Evolutionary conservation across 2,888 invertebrate species (phyloP), one percentile per base, ranked within the genome.

Genomic region (Latheticus oryzae): DNA sequence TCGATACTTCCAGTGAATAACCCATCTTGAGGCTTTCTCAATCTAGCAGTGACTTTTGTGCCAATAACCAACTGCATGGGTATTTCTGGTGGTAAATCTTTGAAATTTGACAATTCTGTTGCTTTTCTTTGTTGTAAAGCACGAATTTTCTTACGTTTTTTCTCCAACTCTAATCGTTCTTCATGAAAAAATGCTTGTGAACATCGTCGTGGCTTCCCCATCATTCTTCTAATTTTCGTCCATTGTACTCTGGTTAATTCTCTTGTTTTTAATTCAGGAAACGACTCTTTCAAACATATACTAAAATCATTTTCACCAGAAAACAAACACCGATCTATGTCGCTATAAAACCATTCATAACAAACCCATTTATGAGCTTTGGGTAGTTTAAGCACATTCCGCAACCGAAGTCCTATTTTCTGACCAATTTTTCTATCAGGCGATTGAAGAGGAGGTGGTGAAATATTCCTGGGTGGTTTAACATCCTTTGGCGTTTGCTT

Each of bases 361-460:
- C 96, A 97, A 4, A 98, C 97, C 96, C 97, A 98, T 80, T 95
- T 96, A 76, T 98, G 97, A 2, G 98, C 98, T 81, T 98, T 98
- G 0, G 99, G 98, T 62, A 99, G 80, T 80, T 98, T 98, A 2
- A 99, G 82, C 17, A 99, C 84, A 81, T 99, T 99, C 63, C 95
- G 83, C 56, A 95, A 80, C 63, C 95, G 83, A 81, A 93, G 85
- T 1, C 96, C 96, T 68, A 96, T 93, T 69, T 90, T 86, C 72
- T 97, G 95, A 0, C 95, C 95, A 65, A 91, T 86, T 75, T 89
- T 91, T 58, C 91, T 87, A 76, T 95, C 95, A 9, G 90, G 88
- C 9, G 88, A 82, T 19, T 80, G 78, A 16, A 79, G 74, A 73
- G 56, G 85, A 4, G 83, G 82, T 2, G 78, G 78, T 48, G 80